These are phyloP conservation scores for Cromileptes altivelis DNA, from an alignment of 2,113 vertebrate genomes.

Conservation along the genomic window DNA sequence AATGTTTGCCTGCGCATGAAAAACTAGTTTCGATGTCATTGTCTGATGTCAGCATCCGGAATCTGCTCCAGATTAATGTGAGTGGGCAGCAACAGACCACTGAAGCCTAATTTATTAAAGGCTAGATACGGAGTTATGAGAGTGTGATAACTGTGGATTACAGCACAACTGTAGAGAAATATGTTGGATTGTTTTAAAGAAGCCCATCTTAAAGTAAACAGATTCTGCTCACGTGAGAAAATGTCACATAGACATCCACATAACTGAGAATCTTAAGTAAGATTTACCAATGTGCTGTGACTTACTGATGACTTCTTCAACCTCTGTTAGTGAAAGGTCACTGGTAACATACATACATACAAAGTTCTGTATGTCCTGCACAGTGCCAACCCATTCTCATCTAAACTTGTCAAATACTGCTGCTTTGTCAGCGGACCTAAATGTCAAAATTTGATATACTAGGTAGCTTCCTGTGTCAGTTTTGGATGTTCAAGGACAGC, in stretches of 20 bases:
- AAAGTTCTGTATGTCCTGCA: background rate
- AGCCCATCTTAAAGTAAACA: slow-evolving; percentile 62
- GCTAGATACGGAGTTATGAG: slow-evolving; percentile 58
- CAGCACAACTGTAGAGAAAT: slow-evolving; percentile 42
- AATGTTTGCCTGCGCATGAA: background rate
- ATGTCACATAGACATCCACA: slow-evolving; percentile 51
- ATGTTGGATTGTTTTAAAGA: slow-evolving; percentile 41
- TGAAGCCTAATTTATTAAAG: slow-evolving; percentile 53
- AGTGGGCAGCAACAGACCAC: slow-evolving; percentile 39
- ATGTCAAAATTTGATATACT: too few species aligned
- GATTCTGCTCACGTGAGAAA: slow-evolving; percentile 66
- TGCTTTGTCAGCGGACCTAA: too few species aligned
- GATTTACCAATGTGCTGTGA: slow-evolving; percentile 40
- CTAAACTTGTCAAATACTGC: too few species aligned
- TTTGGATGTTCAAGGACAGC: too few species aligned
- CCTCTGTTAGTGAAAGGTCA: slow-evolving; percentile 36
- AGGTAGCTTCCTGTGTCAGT: too few species aligned
- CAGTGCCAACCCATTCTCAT: too few species aligned
- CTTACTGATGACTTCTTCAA: slow-evolving; percentile 11
- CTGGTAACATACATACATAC: slow-evolving; percentile 1
- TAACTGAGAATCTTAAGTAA: slow-evolving; percentile 35
- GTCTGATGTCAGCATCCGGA: slow-evolving; percentile 15
- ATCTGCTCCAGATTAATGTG: slow-evolving; percentile 50
- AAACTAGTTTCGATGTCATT: slow-evolving; percentile 19
- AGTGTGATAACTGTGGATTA: slow-evolving; percentile 58